Evolutionary conservation across 2,797 vertebrate genomes (phyloP), one percentile per base, ranked within the genome.

Genomic region (Tragopan temminckii): DNA sequence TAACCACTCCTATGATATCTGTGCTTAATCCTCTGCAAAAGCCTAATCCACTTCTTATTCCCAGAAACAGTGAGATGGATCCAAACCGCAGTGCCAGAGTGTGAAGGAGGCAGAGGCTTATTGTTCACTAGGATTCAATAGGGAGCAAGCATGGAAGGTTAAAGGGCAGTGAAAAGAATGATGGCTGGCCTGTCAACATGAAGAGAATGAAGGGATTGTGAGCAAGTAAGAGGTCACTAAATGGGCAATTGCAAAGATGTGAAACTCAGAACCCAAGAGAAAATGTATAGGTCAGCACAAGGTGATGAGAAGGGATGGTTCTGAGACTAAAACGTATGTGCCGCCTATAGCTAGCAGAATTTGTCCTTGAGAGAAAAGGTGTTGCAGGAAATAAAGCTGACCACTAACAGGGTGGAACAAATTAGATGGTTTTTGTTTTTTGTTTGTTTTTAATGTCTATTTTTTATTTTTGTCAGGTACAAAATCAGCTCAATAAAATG

Each of bases 381-480:
- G 9, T 59, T n/a, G 45, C 36, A 58, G 29, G 42, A 36, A 70
- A 63, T 19, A 80, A 80, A 42, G 8, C 25, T 78, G n/a, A n/a
- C 11, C 31, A 23, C 24, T 78, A 55, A 68, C 33, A 61, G 5
- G 7, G 11, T 31, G 9, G 21, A 79, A 75, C 31, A 79, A 69
- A 25, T 38, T 24, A 71, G 20, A 23, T 55, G 31, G 6, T 12
- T 57, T 57, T 53, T 31, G 29, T 5, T 17, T 52, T 52, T 52
- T 58, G 15, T 25, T 25, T 10, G 14, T 36, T 61, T 48, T 48
- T 36, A 19, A 18, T 31, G 17, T 52, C 5, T 29, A 4, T 31
- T 53, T 82, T 89, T 81, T 17, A 62, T 67, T 82, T 89, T 86
- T 93, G 24, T 36, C 50, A 63, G 40, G 46, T 55, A 66, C 13